Evolutionary conservation across 2,888 invertebrate species (phyloP).

Genomic region (Sepioteuthis lessoniana): DNA sequence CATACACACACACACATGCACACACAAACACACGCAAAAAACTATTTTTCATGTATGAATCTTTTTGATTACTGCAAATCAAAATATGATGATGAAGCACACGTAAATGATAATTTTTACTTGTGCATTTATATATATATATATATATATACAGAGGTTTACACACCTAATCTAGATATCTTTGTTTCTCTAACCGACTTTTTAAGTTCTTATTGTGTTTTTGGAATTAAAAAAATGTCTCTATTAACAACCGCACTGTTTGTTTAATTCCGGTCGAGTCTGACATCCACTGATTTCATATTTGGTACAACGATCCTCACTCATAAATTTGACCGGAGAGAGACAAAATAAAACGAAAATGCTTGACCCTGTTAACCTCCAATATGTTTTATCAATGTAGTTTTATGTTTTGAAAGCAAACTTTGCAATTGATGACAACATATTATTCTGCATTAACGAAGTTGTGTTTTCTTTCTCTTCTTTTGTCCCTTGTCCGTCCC

Average conservation of each 20-base stretch:
- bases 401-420: background rate
- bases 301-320: background rate
- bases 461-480: background rate
- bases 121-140: too few species aligned
- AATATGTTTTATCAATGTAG: background rate
- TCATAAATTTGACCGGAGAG: background rate
- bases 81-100: too few species aligned
- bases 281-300: background rate
- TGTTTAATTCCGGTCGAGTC: background rate
- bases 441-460: background rate
- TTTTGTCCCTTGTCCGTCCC: background rate
- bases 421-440: conserved; percentile 8
- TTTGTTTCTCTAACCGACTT: background rate
- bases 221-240: too few species aligned
- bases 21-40: too few species aligned
- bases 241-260: background rate
- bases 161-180: background rate
- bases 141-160: background rate
- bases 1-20: too few species aligned
- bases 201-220: too few species aligned
- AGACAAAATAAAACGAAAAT: background rate
- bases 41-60: too few species aligned
- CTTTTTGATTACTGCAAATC: too few species aligned
- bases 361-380: background rate
- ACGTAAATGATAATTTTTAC: too few species aligned